Evolutionary conservation across 2,888 invertebrate species (phyloP), one percentile per base, ranked within the genome.

Genomic region (Conchocele bisecta): DNA sequence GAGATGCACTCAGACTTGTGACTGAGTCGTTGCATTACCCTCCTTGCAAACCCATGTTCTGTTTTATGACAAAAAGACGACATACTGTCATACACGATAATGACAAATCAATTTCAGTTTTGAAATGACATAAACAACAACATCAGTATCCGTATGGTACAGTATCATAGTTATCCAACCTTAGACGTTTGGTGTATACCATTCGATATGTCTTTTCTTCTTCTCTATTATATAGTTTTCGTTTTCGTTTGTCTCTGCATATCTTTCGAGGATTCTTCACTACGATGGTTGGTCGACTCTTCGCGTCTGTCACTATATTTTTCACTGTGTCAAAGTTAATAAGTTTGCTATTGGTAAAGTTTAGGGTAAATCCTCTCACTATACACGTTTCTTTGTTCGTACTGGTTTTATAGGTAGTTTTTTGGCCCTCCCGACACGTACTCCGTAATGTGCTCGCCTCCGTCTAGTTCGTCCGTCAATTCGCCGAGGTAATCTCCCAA

Each of bases 391-490:
- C 54, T 17, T 71, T 65, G 11, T 37, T 39, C 20, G 20, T 46
- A n/a, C 42, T 37, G 13, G 67, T 59, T 20, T 39, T 41, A 15
- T 69, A 69, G 0, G 64, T 75, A 75, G 13, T 64, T 58, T 33
- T 75, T 75, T 3, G 75, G 63, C 1, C 64, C 68, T 17, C 42
- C 64, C 0, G 60, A 42, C 1, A 53, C 42, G 26, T 68, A 75
- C 17, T 54, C 42, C 4, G 37, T 73, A 9, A 91, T 91, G 44
- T 79, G 84, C 28, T 82, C 77, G 5, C 17, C 51, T 2, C 24
- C 28, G 3, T 83, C 83, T 58, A 86, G 83, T 9, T 70, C 70
- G 31, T 41, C 67, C 6, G 70, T 69, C 20, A 75, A 24, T 11
- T 77, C 59, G 7, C 53, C 53, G 11, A 79, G 41, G 28, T 57